Conservation (phyloP, 2,888 invertebrate genomes). For the Argyresthia goedartella region DNA sequence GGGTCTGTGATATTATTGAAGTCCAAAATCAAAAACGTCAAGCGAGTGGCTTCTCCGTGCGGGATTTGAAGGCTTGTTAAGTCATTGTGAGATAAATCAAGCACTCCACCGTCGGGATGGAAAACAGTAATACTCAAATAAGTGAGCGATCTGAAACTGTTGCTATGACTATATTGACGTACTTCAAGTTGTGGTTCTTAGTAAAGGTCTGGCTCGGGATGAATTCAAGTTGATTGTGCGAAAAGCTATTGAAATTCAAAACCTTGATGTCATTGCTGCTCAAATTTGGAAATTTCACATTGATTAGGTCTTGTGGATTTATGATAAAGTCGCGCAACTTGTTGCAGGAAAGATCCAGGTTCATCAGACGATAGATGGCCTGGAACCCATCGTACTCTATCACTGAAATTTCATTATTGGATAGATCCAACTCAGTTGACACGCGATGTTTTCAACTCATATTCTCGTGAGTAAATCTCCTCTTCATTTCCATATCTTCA, state of each 20-base stretch:
- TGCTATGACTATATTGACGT: slow-evolving; percentile 44
- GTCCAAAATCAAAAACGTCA: slow-evolving; percentile 31
- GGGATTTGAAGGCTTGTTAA: slow-evolving; percentile 34
- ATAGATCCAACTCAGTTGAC: slow-evolving; percentile 41
- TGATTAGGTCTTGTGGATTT: slow-evolving; percentile 31
- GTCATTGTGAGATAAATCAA: slow-evolving; percentile 50
- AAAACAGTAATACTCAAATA: slow-evolving; percentile 37
- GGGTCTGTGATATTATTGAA: slow-evolving; percentile 42
- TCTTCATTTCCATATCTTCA: slow-evolving; percentile 18
- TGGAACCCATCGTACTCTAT: slow-evolving; percentile 49
- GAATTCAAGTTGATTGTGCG: slow-evolving; percentile 31
- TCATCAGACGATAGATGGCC: slow-evolving; percentile 30
- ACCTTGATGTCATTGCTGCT: slow-evolving; percentile 36
- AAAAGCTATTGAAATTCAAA: slow-evolving; percentile 39
- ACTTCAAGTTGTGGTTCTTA: slow-evolving; percentile 33
- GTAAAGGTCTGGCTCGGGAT: slow-evolving; percentile 38
- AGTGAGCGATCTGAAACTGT: slow-evolving; percentile 30
- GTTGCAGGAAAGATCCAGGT: slow-evolving; percentile 45
- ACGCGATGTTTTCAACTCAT: background rate
- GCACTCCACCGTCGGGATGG: slow-evolving; percentile 41
- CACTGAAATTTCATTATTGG: slow-evolving; percentile 36
- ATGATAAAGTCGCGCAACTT: slow-evolving; percentile 34
- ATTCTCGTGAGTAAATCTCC: slow-evolving; percentile 19
- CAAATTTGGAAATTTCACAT: slow-evolving; percentile 41
- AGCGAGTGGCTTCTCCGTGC: slow-evolving; percentile 31